These are phyloP conservation scores for Pseudochaenichthys georgianus DNA, from an alignment of 2,797 vertebrate genomes.

Conservation along the genomic window DNA sequence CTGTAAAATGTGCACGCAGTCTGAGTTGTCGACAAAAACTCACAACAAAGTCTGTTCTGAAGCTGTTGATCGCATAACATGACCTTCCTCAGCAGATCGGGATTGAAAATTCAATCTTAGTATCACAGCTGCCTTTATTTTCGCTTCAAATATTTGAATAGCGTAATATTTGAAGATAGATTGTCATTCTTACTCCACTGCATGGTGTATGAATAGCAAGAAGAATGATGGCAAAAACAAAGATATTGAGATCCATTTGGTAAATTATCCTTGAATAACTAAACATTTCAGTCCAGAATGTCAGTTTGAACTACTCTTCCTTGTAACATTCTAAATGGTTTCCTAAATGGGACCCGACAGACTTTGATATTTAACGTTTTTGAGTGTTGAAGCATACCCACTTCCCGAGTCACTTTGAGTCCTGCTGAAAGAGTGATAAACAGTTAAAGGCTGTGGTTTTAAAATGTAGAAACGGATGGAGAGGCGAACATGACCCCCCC, in stretches of 20 bases:
- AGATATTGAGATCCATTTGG: background rate
- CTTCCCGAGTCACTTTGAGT: background rate
- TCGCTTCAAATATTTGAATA: background rate
- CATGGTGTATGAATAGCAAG: background rate
- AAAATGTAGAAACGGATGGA: constrained; percentile 24
- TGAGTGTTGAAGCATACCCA: background rate
- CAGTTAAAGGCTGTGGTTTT: constrained; percentile 12
- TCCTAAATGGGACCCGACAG: background rate
- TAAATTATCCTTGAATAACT: background rate
- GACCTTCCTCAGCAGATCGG: background rate
- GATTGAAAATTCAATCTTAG: background rate
- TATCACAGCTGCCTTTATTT: background rate
- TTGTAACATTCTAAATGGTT: background rate
- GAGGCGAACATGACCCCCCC: constrained; percentile 31
- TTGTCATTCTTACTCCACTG: background rate
- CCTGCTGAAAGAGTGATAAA: background rate
- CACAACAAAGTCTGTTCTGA: background rate
- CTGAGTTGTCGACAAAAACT: background rate
- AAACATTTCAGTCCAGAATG: constrained; percentile 7
- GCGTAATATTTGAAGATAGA: too few species aligned
- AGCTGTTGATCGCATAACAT: background rate
- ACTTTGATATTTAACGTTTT: constrained; percentile 8
- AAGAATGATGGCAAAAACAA: background rate
- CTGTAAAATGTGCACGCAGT: too few species aligned
- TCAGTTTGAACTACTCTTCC: constrained; percentile 1